These are phyloP conservation scores for Eulemur mongoz DNA, from an alignment of 2,797 vertebrate genomes.

Conservation along the genomic window DNA sequence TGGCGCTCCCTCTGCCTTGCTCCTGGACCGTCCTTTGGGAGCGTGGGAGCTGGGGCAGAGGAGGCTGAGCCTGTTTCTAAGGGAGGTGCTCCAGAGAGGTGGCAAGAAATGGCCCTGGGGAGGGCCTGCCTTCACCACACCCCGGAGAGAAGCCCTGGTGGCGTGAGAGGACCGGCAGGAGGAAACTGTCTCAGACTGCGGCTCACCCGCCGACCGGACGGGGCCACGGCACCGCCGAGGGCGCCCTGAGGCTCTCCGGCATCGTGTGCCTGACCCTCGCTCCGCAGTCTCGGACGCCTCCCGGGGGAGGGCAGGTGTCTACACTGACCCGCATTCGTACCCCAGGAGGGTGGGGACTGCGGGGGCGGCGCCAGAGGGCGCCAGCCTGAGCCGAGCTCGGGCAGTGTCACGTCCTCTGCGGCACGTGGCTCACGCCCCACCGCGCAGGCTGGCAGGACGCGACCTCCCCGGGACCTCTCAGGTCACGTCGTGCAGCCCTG, in stretches of 20 bases:
- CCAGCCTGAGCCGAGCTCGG: too few relatives aligned
- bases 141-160: background rate
- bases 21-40: background rate
- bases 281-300: background rate
- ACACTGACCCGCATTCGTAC: fast-evolving
- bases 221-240: background rate
- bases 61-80: background rate
- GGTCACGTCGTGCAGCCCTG: background rate
- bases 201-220: too few relatives aligned
- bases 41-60: background rate
- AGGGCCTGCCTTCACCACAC: background rate
- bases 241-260: background rate
- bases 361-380: background rate
- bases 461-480: background rate
- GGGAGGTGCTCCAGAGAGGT: background rate
- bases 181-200: background rate
- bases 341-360: too few relatives aligned
- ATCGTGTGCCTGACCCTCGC: background rate
- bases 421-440: background rate
- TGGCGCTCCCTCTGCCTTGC: background rate
- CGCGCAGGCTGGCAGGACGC: background rate
- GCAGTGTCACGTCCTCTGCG: too few relatives aligned
- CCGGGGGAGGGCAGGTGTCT: background rate
- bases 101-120: background rate
- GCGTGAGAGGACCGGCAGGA: too few relatives aligned